Conservation (phyloP, 2,113 vertebrate genomes). For the Lota lota region DNA sequence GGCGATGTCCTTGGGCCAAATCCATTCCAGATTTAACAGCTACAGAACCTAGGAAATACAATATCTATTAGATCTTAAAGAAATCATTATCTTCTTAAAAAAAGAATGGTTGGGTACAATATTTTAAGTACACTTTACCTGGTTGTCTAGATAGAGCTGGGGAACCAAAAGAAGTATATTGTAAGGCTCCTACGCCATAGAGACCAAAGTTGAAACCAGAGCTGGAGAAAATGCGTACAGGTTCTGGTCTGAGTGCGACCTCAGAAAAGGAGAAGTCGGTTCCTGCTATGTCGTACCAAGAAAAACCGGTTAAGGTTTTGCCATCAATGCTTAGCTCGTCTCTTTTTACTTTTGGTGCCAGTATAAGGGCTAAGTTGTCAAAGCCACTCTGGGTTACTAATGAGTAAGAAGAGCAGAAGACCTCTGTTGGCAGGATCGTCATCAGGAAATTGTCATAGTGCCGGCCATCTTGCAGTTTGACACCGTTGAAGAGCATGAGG, state of each 20-base stretch:
- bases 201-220: constrained; percentile 57
- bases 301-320: constrained; percentile 10
- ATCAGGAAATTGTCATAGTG: constrained; percentile 70
- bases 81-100: background rate
- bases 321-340: constrained; percentile 55
- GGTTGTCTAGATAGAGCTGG: constrained; percentile 57
- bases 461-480: rapidly evolving
- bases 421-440: constrained; percentile 54
- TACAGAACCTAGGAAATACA: constrained; percentile 3
- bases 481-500: constrained; percentile 69
- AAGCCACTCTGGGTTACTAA: constrained; percentile 46
- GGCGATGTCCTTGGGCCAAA: constrained; percentile 67
- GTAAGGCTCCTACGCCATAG: constrained; percentile 67
- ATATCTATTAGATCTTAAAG: background rate
- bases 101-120: background rate
- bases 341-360: constrained; percentile 44
- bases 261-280: constrained; percentile 73
- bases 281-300: constrained; percentile 59
- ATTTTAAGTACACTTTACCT: constrained; percentile 40
- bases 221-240: constrained; percentile 40
- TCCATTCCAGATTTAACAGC: constrained; percentile 47
- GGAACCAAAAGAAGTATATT: constrained; percentile 63
- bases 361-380: constrained; percentile 61
- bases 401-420: constrained; percentile 69
- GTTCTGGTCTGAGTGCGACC: constrained; percentile 21